Conservation (phyloP, 2,797 vertebrate genomes). For the Siniperca obscura region DNA sequence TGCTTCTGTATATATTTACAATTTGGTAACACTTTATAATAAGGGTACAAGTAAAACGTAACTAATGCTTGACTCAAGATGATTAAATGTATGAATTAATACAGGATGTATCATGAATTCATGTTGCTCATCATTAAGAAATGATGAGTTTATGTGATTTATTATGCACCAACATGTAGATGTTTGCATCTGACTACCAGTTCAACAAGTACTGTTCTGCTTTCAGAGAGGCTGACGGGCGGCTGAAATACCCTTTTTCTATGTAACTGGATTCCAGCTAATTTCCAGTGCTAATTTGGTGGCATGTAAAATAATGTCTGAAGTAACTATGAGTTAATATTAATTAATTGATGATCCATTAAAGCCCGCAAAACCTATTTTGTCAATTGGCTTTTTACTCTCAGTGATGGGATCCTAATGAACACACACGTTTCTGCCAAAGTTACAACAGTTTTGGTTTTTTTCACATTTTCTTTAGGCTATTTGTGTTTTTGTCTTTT, state of each 20-base stretch:
- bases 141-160: neutral
- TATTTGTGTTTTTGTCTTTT: too few relatives aligned
- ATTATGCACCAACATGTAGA: neutral
- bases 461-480: neutral
- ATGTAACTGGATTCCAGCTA: neutral
- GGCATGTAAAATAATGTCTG: neutral
- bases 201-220: neutral
- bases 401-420: neutral
- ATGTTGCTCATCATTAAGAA: neutral
- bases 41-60: neutral
- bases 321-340: neutral
- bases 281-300: neutral
- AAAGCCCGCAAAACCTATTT: neutral
- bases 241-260: neutral
- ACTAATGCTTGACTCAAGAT: neutral
- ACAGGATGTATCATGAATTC: too few relatives aligned
- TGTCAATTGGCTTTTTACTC: neutral
- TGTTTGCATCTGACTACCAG: neutral
- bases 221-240: neutral
- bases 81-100: neutral
- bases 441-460: neutral
- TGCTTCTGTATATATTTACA: neutral
- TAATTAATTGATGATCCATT: neutral
- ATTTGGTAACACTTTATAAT: neutral
- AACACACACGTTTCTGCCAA: neutral